Base-by-base conservation (phyloP, 2,888 invertebrate genomes). In the Panzeria rudis region DNA sequence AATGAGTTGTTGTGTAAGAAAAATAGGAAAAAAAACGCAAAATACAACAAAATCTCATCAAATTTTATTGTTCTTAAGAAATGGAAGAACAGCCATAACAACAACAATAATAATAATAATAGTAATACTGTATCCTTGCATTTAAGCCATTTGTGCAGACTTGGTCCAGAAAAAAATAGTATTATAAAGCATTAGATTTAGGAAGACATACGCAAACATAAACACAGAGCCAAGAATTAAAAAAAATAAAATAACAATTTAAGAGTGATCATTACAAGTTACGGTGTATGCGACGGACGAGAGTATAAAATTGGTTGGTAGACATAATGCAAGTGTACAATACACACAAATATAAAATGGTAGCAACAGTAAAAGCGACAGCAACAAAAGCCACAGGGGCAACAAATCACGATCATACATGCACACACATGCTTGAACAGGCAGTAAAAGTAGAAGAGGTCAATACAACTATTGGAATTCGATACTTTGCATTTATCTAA, bases 401-500 rank as follows among this genome's bases (percentile, higher is more conserved):
- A 56, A 11, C 6, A 76, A 71, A 73, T 73, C 66, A 72, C 56
- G 66, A 56, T 72, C 61, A 69, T 56, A 61, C 23, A 52, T 23
- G 32, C 61, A 61, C 41, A 41, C 38, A 54, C 52, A 69, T 17
- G n/a, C 50, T 61, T 38, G 25, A 9, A 32, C 64, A 29, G 59
- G 50, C 81, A 81, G 75, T 81, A 75, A 81, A 75, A 81, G 50
- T 81, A 72, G 41, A 47, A 80, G 88, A 86, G 89, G 89, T 89
- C 89, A 89, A 89, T 89, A 89, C 88, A 87, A 89, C 88, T 83
- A 86, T 76, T 86, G 89, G 89, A 89, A 89, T 89, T 89, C 87
- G 87, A 87, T 86, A 87, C 87, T 86, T 86, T 87, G 79, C 75
- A 79, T 84, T 80, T 72, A 80, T 80, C 80, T 69, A 84, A 84